Evolutionary conservation across 2,797 vertebrate species (phyloP), one percentile per base, ranked within the genome.

Genomic region (Naso thynnoides): DNA sequence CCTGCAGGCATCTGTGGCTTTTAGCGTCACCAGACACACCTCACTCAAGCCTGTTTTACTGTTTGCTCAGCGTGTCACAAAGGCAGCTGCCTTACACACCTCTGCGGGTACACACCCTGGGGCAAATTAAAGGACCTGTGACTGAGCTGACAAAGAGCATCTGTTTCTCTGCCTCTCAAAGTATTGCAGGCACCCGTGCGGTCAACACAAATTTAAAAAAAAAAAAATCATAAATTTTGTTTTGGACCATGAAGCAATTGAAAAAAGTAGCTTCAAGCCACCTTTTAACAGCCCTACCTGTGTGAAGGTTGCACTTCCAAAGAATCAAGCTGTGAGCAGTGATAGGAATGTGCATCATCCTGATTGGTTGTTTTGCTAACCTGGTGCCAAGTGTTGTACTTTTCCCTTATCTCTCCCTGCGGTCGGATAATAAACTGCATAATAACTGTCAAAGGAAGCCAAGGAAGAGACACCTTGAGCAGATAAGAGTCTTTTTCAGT

Each of bases 61-160:
- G 72, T 72, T 85, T 78, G 72, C 78, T 71, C 13, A 72, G 19
- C 57, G 49, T 36, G 39, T n/a, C 41, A 44, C 56, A 41, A 52
- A 44, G 63, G 26, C 13, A n/a, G 44, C 55, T 50, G 58, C 39
- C 66, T 55, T 42, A 59, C 58, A 59, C 47, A 36, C 41, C 72
- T 77, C 48, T 64, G 73, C 62, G 44, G 42, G 4, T 55, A 69
- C 82, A 78, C 81, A 26, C 83, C 86, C 78, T 1, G 0, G 71
- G 76, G 77, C 63, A 39, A 62, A 76, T 66, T 14, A 76, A n/a
- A 77, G 58, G 60, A 63, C 66, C 19, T 26, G 38, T 70, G 76
- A 6, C 21, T 78, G 70, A 62, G 52, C 33, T 36, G 33, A 36
- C n/a, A 18, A 65, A 60, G n/a, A 2, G 7, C 24, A 6, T 2